Evolutionary conservation across 2,888 invertebrate genomes (phyloP).

Genomic region (Papilio demoleus): DNA sequence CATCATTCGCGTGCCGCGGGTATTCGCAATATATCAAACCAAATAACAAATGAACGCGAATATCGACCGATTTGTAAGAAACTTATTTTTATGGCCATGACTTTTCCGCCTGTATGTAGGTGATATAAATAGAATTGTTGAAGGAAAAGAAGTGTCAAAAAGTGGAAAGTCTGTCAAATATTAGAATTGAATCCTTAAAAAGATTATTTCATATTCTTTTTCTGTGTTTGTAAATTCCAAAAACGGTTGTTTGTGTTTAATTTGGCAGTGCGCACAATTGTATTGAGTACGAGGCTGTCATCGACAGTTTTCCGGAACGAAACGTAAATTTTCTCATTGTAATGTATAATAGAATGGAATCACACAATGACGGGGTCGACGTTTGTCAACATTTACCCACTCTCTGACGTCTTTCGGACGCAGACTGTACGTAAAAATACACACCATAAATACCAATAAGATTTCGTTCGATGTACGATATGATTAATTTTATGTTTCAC

Average conservation of each 20-base stretch:
- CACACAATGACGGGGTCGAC: conserved; percentile 51
- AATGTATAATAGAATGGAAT: conserved; percentile 39
- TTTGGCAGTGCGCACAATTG: conserved; percentile 14
- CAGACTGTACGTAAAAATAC: conserved; percentile 38
- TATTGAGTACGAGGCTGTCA: conserved; percentile 5
- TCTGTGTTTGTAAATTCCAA: too few species aligned
- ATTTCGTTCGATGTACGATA: conserved; percentile 29
- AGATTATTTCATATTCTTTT: too few species aligned
- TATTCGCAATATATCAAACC: conserved; percentile 20
- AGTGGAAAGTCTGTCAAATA: too few species aligned
- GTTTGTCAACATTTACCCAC: conserved; percentile 61
- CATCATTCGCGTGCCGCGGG: conserved; percentile 24
- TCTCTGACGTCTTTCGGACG: conserved; percentile 58
- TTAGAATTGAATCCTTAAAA: too few species aligned
- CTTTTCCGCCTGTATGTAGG: background rate
- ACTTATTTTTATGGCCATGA: background rate
- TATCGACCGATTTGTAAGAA: conserved; percentile 11
- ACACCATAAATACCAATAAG: conserved; percentile 42
- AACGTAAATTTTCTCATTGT: conserved; percentile 39
- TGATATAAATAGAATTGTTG: background rate
- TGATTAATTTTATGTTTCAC: conserved; percentile 11
- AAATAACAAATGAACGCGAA: conserved; percentile 3
- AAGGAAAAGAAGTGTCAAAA: too few species aligned
- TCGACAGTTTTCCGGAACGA: conserved; percentile 35
- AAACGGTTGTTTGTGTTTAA: conserved; percentile 28